Base-by-base conservation (phyloP, 2,113 vertebrate genomes). In the Alectura lathami region DNA sequence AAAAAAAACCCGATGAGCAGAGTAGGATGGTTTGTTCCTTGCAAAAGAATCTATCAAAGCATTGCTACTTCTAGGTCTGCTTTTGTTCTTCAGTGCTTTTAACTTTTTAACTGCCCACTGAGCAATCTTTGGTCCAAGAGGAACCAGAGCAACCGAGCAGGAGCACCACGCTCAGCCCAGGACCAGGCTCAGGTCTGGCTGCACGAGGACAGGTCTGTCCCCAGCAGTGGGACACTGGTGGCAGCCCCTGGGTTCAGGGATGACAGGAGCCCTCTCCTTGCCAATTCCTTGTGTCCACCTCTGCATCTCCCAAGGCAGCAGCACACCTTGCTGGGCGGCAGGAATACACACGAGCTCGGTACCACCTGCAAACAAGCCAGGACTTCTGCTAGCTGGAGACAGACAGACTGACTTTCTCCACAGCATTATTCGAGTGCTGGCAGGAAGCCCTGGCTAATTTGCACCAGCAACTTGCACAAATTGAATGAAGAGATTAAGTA, bases 321-420 rank as follows among this genome's bases (percentile, higher is more conserved):
- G 50, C 38, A 59, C 4, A 2, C 34, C 63, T 91, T 8, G 0
- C 59, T 26, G 73, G 83, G 88, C 87, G 77, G 79, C 59, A 91
- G 85, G 68, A 87, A 74, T 47, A 93, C 16, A 4, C 79, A 56
- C 8, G 27, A 32, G 26, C 88, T 76, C 38, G 18, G 48, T 73
- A 73, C 51, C 88, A 93, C 95, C 96, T 94, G 89, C 91, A 78
- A 76, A 86, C 93, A 94, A 90, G 92, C 48, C 92, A 86, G 85
- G 79, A 83, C 94, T 83, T 26, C 72, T 72, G 76, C 79, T 48
- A 51, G 53, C 74, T 81, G 29, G 64, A 67, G 45, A 64, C 62
- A 12, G 18, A 38, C 13, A 21, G 56, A 57, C 56, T 59, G 59
- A 6, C 63, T 75, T 54, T 69, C 68, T 68, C 54, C 73, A 79